Evolutionary conservation across 2,113 vertebrate genomes (phyloP).

Genomic region (Hemicordylus capensis): DNA sequence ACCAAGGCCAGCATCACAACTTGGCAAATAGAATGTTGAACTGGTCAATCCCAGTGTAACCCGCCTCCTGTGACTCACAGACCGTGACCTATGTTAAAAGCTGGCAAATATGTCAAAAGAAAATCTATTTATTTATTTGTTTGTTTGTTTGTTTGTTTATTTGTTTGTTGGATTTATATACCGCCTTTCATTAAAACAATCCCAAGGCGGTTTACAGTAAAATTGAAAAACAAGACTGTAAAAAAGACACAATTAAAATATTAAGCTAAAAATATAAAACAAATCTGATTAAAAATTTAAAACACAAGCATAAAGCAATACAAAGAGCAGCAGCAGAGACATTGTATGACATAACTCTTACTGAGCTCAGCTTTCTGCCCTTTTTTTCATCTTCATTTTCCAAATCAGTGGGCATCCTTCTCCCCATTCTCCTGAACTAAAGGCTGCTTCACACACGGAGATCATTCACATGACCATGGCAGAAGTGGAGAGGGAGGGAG

Average conservation of each 20-base stretch:
- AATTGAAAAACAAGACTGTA: no score
- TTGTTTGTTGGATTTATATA: no score
- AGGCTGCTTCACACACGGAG: background rate
- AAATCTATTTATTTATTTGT: no score
- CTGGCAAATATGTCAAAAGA: slow-evolving; percentile 55
- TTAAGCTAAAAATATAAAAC: slow-evolving; percentile 23
- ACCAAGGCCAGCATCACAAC: slow-evolving; percentile 40
- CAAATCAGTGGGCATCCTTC: background rate
- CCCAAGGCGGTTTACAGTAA: no score
- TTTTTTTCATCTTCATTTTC: background rate
- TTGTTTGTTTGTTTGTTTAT: no score
- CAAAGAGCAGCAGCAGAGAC: no score
- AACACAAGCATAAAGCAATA: no score
- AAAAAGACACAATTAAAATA: no score
- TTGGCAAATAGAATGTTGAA: slow-evolving; percentile 54
- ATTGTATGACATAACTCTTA: slow-evolving; percentile 47
- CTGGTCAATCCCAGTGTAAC: slow-evolving; percentile 53
- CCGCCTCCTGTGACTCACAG: slow-evolving; percentile 30
- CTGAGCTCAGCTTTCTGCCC: slow-evolving; percentile 48
- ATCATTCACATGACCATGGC: no score
- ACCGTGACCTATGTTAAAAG: slow-evolving; percentile 46
- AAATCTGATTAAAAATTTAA: no score
- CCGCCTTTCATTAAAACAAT: no score
- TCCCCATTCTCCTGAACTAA: background rate
- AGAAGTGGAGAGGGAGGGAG: no score